These are phyloP conservation scores for Leucoraja ocellata DNA, from an alignment of 2,797 vertebrate genomes.

Conservation along the genomic window DNA sequence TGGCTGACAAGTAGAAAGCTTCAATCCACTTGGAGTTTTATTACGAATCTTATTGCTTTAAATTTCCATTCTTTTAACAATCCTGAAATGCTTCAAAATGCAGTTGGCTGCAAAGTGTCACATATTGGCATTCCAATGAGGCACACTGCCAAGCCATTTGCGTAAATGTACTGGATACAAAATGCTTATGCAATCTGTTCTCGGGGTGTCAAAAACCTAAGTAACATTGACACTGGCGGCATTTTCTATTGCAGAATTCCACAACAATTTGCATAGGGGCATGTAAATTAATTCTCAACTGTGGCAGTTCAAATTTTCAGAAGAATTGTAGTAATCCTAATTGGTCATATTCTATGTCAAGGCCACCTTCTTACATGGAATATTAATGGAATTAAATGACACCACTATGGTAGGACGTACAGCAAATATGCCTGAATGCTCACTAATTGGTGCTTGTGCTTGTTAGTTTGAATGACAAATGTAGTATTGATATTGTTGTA, in stretches of 20 bases:
- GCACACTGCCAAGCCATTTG: background rate
- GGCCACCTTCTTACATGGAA: background rate
- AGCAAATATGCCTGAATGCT: background rate
- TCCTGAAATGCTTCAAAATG: background rate
- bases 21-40: background rate
- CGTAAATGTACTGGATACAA: background rate
- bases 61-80: background rate
- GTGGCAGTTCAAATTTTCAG: background rate
- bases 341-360: background rate
- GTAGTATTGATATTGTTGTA: background rate
- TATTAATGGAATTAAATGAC: background rate
- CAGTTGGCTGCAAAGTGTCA: background rate
- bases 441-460: background rate
- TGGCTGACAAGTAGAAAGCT: background rate
- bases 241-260: background rate
- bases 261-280: background rate
- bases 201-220: background rate
- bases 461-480: background rate
- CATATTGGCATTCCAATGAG: background rate
- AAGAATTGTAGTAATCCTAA: background rate
- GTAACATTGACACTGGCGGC: background rate
- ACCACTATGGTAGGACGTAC: background rate
- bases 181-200: background rate
- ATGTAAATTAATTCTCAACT: background rate
- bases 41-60: background rate